Evolutionary conservation across 2,888 invertebrate genomes (phyloP), one percentile per base, ranked within the genome.

Genomic region (Spisula subtruncata): DNA sequence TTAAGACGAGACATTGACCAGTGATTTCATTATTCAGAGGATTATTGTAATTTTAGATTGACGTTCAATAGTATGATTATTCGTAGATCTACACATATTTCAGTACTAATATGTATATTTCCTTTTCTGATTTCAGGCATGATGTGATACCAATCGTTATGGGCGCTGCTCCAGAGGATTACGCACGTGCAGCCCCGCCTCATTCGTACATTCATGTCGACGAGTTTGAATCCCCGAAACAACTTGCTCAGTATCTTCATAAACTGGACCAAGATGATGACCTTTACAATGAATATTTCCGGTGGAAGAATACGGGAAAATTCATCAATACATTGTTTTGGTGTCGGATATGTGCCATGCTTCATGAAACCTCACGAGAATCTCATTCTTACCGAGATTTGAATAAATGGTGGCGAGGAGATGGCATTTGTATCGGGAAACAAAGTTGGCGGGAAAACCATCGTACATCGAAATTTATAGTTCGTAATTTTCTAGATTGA

Each of bases 131-230:
- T 94, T 94, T 41, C 93, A 98, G 98, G 88, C 98, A 98, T 94
- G 98, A 98, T 97, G 98, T 99, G 79, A 97, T 99, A 93, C 99
- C 99, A 0, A 98, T 99, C 93, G 99, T 99, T 89, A 99, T 99
- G 99, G 99, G 99, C 0, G 99, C 98, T 0, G 98, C 98, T 80
- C 98, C 98, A 0, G 98, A 98, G 89, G 99, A 99, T 96, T 99
- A 99, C 97, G 98, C 98, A 90, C 98, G 98, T 80, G 98, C 98
- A 93, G 98, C 99, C 2, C 99, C 99, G 0, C 99, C 97, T 98
- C 99, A 81, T 99, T 99, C 96, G 98, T 99, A 98, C 97, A 98
- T 99, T 89, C 99, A 99, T 97, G 99, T 99, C 32, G 99, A 99
- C 96, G 99, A 99, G 97, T 99, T 99, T 96, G 98, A 98, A 48